Evolutionary conservation across 2,113 vertebrate genomes (phyloP).

Genomic region (Cryptotis parvus): DNA sequence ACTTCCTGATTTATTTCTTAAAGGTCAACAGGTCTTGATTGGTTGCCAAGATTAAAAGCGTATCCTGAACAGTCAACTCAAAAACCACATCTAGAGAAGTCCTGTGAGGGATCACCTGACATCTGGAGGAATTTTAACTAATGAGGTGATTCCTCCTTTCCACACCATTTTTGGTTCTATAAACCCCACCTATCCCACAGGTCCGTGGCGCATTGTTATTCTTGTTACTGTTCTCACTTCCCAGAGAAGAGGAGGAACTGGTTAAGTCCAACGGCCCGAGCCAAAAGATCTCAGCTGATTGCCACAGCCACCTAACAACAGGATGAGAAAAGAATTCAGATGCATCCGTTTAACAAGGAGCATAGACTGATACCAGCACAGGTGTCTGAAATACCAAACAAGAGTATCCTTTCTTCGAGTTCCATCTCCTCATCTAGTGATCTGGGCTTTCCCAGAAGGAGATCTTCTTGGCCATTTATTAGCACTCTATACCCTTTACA

Average conservation of each 20-base stretch:
- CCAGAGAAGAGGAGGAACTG: slow-evolving; percentile 78
- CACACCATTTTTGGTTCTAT: slow-evolving; percentile 27
- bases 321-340: slow-evolving; percentile 75
- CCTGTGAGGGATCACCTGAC: not conserved
- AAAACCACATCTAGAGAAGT: not conserved
- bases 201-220: slow-evolving; percentile 76
- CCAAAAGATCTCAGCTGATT: slow-evolving; percentile 74
- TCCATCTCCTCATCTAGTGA: not conserved
- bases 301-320: slow-evolving; percentile 68
- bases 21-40: slow-evolving; percentile 69
- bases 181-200: slow-evolving; percentile 78
- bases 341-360: slow-evolving; percentile 28
- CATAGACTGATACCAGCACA: slow-evolving; percentile 26
- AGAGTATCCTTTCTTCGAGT: slow-evolving; percentile 7
- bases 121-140: not conserved
- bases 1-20: slow-evolving; percentile 72
- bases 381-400: slow-evolving; percentile 8
- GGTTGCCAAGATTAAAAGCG: too few species aligned
- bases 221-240: slow-evolving; percentile 80
- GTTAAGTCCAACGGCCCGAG: slow-evolving; percentile 73
- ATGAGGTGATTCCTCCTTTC: not conserved
- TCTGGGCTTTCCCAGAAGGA: not conserved
- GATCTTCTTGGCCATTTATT: not conserved
- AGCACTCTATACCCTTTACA: not conserved
- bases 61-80: not conserved